Conservation (phyloP, 2,113 vertebrate species). For the Rhadina sibilatrix region DNA sequence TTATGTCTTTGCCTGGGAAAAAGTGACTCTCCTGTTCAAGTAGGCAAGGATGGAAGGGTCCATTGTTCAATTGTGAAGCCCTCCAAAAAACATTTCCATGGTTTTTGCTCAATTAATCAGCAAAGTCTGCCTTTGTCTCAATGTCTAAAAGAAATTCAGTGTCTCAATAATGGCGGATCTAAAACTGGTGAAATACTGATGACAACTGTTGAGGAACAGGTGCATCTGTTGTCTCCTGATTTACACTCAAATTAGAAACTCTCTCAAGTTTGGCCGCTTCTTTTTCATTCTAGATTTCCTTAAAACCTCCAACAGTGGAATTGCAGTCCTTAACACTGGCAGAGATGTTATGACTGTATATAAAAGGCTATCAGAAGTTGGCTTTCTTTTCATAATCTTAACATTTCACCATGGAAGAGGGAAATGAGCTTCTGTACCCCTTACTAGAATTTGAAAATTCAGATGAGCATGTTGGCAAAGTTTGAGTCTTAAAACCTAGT, state of each 20-base stretch:
- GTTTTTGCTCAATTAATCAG: neutral
- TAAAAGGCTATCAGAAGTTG: neutral
- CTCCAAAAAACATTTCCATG: fast-evolving
- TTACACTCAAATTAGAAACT: neutral
- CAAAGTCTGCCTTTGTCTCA: neutral
- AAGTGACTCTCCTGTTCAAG: neutral
- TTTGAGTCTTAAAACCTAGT: neutral
- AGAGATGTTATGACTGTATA: neutral
- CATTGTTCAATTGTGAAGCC: neutral
- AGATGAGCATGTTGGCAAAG: neutral
- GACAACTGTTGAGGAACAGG: neutral
- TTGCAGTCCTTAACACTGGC: neutral
- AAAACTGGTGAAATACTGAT: neutral
- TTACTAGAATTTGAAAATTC: neutral
- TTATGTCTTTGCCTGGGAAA: neutral
- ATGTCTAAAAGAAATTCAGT: neutral
- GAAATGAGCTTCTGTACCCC: neutral
- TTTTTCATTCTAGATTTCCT: neutral
- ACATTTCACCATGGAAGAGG: neutral
- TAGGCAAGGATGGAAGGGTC: neutral
- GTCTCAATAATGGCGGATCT: fast-evolving
- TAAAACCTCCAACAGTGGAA: neutral
- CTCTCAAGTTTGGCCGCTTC: neutral
- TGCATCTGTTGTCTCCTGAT: neutral
- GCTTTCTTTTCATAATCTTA: neutral